Evolutionary conservation across 2,113 vertebrate genomes (phyloP).

Genomic region (Pleuronectes platessa): DNA sequence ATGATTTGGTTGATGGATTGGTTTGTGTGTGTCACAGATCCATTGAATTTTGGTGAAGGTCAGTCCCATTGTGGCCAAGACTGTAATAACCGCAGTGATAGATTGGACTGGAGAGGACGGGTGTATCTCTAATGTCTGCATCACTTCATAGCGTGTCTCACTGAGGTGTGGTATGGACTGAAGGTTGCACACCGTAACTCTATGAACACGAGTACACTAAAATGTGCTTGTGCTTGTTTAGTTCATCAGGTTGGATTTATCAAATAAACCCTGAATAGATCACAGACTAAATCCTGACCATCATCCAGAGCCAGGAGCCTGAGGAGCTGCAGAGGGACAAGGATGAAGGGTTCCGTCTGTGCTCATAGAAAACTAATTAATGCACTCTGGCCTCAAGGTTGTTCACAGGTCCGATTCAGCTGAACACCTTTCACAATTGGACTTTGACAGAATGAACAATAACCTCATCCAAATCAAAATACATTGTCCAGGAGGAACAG

Average conservation of each 20-base stretch:
- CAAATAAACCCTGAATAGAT: background rate
- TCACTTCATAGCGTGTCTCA: conserved; percentile 44
- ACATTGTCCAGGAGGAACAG: background rate
- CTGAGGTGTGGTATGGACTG: conserved; percentile 32
- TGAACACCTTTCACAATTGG: background rate
- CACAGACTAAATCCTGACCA: background rate
- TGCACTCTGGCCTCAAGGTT: background rate
- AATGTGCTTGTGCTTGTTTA: background rate
- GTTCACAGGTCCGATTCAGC: background rate
- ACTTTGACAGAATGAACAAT: background rate
- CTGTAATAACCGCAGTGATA: conserved; percentile 70
- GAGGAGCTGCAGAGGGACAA: background rate
- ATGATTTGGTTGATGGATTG: conserved; percentile 56
- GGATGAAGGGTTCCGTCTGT: background rate
- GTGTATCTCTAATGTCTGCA: conserved; percentile 64
- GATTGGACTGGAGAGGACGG: conserved; percentile 53
- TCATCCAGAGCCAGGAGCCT: background rate
- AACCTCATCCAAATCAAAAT: too few species aligned
- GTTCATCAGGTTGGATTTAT: background rate
- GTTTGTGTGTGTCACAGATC: conserved; percentile 58
- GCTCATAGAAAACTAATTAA: background rate
- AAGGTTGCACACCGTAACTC: conserved; percentile 11
- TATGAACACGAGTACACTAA: background rate
- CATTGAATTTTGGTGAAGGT: conserved; percentile 79
- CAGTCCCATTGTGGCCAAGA: conserved; percentile 69